Conservation (phyloP, 2,797 vertebrate species). For the Glyptemys insculpta region DNA sequence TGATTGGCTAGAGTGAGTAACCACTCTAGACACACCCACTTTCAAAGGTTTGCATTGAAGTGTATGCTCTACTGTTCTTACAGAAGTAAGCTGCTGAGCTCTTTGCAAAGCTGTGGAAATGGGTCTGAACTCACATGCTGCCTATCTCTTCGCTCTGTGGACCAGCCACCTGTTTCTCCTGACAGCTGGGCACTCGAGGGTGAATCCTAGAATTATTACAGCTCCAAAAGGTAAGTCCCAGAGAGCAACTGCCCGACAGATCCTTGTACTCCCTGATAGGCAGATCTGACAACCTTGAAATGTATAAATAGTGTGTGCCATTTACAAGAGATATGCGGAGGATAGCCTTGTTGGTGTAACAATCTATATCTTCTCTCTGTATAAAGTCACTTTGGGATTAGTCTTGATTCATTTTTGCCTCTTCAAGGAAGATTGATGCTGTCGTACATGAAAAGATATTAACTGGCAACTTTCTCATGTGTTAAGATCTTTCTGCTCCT, state of each 20-base stretch:
- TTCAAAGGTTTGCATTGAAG: no score
- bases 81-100: no score
- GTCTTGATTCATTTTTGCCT: not conserved
- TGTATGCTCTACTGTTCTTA: not conserved
- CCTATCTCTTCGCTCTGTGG: conserved; percentile 34
- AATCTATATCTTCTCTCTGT: not conserved
- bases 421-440: not conserved
- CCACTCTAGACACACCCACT: not conserved
- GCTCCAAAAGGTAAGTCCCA: conserved; percentile 45
- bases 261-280: accelerated
- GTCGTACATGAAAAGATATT: not conserved
- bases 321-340: not conserved
- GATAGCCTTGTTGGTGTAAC: not conserved
- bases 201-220: conserved; percentile 66
- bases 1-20: not conserved
- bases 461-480: accelerated
- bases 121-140: not conserved
- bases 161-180: not conserved
- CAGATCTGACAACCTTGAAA: not conserved
- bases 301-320: not conserved
- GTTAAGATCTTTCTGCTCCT: not conserved
- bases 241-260: not conserved
- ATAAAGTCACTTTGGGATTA: not conserved
- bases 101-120: not conserved
- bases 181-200: not conserved